Base-by-base conservation (phyloP, 2,888 invertebrate genomes). In the Perithous albicinctus region DNA sequence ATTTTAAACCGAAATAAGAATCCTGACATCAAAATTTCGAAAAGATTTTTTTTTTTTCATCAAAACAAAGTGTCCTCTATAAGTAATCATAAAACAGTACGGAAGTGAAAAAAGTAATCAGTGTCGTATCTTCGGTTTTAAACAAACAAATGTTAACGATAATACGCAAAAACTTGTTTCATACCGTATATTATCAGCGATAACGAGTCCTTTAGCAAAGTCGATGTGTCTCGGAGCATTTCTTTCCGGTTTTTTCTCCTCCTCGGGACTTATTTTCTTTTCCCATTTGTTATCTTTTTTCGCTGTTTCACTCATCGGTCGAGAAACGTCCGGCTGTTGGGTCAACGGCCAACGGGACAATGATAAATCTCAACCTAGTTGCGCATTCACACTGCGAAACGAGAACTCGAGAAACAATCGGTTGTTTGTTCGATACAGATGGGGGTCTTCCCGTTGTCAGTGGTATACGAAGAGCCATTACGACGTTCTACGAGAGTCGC, bases 101-200 rank as follows among this genome's bases (percentile, higher is more conserved):
- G 38, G 6, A 38, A 38, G 38, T 38, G 38, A 38, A 38, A 38
- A 38, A 10, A 1, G 8, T 38, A 38, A 10, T 6, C 8, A 29
- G 29, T 5, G 5, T 29, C 5, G 29, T 29, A 29, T 29, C 29
- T 2, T 29, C 29, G 5, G 2, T 29, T 29, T 29, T 5, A 5
- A 5, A 29, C 5, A 29, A 29, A 29, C 29, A 29, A 29, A 29
- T 29, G 2, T 29, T 5, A 29, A 20, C 4, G 20, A 1, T 38
- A 2, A 61, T 18, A 7, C 1, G 35, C 1, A 38, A 20, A 48
- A 18, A 67, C n/a, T 69, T 26, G 0, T 10, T 18, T 26, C 59
- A 61, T 86, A 90, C 90, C 88, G 82, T 69, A 88, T 88, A 46
- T 84, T 86, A 64, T 90, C 90, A 10, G 72, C 76, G n/a, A 59